A percentile compares a stretch with the other conserved stretches of the same genome.
Evolutionary conservation across 2,113 vertebrate species (phyloP).

Genomic region (Egretta garzetta): DNA sequence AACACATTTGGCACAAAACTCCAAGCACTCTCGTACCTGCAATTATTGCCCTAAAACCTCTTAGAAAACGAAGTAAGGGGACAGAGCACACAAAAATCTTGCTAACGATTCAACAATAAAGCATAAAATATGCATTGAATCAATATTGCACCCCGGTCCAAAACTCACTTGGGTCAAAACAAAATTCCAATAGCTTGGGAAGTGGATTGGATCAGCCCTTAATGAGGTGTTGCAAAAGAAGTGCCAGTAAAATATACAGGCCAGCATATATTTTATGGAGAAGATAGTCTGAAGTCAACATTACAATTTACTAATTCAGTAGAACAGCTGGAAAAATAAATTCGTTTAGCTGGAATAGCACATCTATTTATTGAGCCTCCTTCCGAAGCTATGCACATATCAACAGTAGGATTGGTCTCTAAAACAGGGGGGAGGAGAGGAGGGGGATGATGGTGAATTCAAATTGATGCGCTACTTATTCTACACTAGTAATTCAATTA

Average conservation of each 20-base stretch:
- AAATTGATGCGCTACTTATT: slow-evolving; percentile 73
- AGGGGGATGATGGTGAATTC: slow-evolving; percentile 62
- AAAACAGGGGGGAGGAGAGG: slow-evolving; percentile 32
- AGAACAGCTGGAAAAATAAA: slow-evolving; percentile 76
- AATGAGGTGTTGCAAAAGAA: slow-evolving; percentile 45
- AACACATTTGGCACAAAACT: background rate
- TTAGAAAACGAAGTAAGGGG: background rate
- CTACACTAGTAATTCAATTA: slow-evolving; percentile 76
- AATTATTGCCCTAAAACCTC: background rate
- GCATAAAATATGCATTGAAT: background rate
- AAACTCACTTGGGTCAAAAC: background rate
- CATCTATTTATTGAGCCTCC: slow-evolving; percentile 72
- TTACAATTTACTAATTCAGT: slow-evolving; percentile 68
- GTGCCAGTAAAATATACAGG: slow-evolving; percentile 56
- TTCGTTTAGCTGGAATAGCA: slow-evolving; percentile 72
- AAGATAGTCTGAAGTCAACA: slow-evolving; percentile 71
- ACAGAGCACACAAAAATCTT: background rate
- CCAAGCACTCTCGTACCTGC: background rate
- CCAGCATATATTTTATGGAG: slow-evolving; percentile 64
- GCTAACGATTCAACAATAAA: background rate
- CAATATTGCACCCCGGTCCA: background rate
- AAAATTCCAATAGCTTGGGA: background rate
- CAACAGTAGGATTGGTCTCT: slow-evolving; percentile 72
- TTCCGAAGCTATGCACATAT: slow-evolving; percentile 55
- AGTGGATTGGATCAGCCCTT: slow-evolving; percentile 23